Conservation (phyloP, 2,888 invertebrate genomes). For the Plusia festucae region DNA sequence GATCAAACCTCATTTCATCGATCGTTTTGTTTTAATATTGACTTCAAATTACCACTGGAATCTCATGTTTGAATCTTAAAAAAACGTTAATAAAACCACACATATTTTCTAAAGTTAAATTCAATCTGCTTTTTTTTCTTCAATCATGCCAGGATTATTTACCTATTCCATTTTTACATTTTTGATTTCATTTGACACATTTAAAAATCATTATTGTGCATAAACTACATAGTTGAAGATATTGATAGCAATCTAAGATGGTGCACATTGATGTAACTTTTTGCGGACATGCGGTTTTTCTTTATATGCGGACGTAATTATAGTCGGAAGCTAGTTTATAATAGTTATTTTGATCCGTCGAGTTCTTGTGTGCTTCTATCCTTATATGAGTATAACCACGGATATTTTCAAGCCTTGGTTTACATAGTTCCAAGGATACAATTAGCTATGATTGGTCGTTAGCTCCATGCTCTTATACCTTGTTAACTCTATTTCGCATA, state of each 20-base stretch:
- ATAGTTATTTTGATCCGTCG: conserved; percentile 4
- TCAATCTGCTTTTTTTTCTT: background rate
- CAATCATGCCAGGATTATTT: background rate
- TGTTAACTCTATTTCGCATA: conserved; percentile 53
- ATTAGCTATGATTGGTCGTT: conserved; percentile 52
- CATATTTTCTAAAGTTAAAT: background rate
- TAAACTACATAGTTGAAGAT: no score
- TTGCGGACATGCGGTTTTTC: conserved; percentile 1
- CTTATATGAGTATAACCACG: conserved; percentile 38
- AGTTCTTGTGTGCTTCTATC: conserved; percentile 10
- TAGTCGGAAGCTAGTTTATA: conserved; percentile 4
- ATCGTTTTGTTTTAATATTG: background rate
- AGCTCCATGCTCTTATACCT: conserved; percentile 48
- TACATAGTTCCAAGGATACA: conserved; percentile 50
- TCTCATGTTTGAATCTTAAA: background rate
- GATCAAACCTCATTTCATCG: conserved; percentile 4
- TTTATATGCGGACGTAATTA: conserved; percentile 4
- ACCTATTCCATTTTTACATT: background rate
- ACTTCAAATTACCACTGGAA: conserved; percentile 1
- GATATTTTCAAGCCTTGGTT: conserved; percentile 35
- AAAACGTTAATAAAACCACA: background rate
- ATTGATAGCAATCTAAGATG: background rate
- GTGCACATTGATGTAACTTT: background rate
- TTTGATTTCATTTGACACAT: no score
- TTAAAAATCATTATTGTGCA: no score